These are phyloP conservation scores for Stenodema calcarata DNA, from an alignment of 2,888 invertebrate genomes.

Conservation along the genomic window DNA sequence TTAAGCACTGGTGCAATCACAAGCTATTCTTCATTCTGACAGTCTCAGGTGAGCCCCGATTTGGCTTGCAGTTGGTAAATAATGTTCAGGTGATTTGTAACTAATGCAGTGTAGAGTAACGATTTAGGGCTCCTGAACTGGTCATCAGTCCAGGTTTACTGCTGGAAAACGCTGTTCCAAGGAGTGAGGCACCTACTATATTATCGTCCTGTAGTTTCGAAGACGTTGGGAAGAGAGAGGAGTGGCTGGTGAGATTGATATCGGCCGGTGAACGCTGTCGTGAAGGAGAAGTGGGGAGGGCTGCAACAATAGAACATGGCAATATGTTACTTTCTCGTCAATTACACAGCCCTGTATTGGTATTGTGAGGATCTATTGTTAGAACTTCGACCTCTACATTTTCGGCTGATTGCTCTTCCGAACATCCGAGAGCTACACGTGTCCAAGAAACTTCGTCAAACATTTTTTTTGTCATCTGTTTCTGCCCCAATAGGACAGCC, in stretches of 20 bases:
- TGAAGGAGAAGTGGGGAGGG: not conserved
- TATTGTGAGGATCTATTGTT: conserved; percentile 29
- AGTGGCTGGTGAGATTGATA: conserved; percentile 16
- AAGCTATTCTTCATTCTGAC: no score
- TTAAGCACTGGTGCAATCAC: no score
- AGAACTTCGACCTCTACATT: conserved; percentile 33
- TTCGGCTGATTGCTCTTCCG: not conserved
- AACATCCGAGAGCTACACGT: not conserved
- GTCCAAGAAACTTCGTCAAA: not conserved
- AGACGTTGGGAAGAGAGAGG: not conserved
- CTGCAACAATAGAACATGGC: conserved; percentile 31
- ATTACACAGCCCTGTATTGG: conserved; percentile 29
- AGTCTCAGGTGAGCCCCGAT: no score
- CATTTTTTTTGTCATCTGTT: not conserved
- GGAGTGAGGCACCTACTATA: not conserved
- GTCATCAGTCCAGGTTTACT: no score
- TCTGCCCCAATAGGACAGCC: no score
- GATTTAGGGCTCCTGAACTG: no score
- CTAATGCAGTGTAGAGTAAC: no score
- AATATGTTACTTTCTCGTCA: conserved; percentile 45
- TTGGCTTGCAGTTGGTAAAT: no score
- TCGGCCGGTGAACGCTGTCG: not conserved
- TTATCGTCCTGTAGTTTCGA: not conserved
- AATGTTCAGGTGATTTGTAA: no score
- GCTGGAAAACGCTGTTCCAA: not conserved